These are phyloP conservation scores for Dissostichus mawsoni DNA, from an alignment of 2,113 vertebrate species.

Conservation along the genomic window DNA sequence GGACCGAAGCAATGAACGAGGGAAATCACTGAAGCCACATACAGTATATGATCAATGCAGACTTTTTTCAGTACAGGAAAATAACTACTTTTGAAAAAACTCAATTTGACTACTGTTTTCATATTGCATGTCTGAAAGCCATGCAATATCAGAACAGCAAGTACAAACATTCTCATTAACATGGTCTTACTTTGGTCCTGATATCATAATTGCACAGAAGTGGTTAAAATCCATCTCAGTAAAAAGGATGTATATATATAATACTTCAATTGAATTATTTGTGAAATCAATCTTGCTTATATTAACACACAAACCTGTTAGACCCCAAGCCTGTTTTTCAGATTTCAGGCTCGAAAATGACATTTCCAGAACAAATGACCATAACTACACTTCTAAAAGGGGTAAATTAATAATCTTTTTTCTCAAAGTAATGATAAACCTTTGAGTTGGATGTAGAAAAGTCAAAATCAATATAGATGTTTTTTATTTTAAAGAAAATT, in stretches of 20 bases:
- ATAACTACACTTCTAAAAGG: too few species aligned
- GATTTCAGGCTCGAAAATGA: too few species aligned
- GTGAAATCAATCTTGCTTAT: background rate
- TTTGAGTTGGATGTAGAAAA: too few species aligned
- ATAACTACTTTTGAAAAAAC: slow-evolving; percentile 13
- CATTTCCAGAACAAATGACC: too few species aligned
- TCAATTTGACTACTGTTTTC: background rate
- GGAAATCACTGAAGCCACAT: slow-evolving; percentile 13
- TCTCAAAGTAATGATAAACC: too few species aligned
- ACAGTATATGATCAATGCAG: background rate
- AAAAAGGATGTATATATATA: background rate
- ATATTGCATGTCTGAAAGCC: background rate
- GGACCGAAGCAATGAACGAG: slow-evolving; percentile 15
- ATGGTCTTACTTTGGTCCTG: background rate
- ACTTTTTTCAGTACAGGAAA: background rate
- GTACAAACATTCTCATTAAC: slow-evolving; percentile 12
- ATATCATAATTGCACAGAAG: background rate
- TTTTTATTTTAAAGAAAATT: too few species aligned
- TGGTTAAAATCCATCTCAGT: background rate
- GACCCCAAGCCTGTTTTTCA: too few species aligned
- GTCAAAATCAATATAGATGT: too few species aligned
- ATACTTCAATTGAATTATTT: background rate
- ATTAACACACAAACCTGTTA: background rate
- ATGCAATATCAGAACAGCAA: background rate
- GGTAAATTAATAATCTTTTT: too few species aligned